A percentile compares a stretch with the other conserved stretches of the same genome.
phyloP scores from a whole-genome alignment of 2,797 vertebrate species.

The Urosaurus nigricauda region DNA sequence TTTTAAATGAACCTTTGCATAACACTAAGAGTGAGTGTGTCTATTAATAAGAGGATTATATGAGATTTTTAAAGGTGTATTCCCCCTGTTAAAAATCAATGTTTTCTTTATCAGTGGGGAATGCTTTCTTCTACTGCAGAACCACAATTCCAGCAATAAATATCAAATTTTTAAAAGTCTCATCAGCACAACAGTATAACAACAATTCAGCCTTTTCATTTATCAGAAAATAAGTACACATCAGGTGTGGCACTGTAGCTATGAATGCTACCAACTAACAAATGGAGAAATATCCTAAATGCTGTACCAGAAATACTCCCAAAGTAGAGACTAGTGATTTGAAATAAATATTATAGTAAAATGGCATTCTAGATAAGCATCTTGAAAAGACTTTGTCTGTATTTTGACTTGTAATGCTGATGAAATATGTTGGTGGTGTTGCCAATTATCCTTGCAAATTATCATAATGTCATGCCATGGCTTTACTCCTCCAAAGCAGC shows the following conservation, averaged over 20 bases:
- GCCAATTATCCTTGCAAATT: background rate
- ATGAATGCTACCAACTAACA: background rate
- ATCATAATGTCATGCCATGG: background rate
- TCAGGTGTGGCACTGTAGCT: background rate
- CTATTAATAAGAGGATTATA: background rate
- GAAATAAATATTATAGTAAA: background rate
- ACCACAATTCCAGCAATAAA: slow-evolving; percentile 31
- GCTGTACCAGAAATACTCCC: background rate
- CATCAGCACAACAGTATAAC: background rate
- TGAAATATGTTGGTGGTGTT: no score
- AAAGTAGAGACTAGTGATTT: background rate
- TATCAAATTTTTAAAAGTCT: slow-evolving; percentile 13
- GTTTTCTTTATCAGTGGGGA: slow-evolving; percentile 6
- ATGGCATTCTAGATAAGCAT: no score
- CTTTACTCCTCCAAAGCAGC: background rate
- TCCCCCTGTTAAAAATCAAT: slow-evolving; percentile 37
- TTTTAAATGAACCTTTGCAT: background rate
- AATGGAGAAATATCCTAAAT: background rate
- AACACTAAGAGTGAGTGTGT: background rate
- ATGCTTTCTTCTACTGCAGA: slow-evolving; percentile 27
- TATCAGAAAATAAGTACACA: background rate
- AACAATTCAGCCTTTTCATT: background rate
- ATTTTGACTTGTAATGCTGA: background rate
- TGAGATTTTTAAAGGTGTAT: background rate
- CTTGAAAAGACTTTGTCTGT: background rate